Evolutionary conservation across 1,140 invertebrate genomes (phyloP).

Genomic region (Drosophila repleta): DNA sequence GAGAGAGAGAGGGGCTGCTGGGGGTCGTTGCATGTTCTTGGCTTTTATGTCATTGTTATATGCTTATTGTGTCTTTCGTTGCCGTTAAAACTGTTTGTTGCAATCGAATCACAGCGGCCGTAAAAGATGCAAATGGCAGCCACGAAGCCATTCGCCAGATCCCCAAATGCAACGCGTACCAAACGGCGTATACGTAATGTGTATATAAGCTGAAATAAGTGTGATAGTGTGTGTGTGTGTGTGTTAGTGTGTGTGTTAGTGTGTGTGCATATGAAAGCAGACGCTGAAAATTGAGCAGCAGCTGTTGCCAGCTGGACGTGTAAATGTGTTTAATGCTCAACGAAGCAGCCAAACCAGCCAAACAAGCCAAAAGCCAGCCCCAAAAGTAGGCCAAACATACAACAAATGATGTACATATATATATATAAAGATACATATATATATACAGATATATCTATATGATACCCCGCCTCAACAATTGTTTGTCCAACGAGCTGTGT

Average conservation of each 20-base stretch:
- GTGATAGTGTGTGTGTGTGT: background rate
- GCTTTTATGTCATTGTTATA: slow-evolving; percentile 73
- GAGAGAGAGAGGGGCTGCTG: background rate
- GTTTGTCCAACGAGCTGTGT: slow-evolving; percentile 29
- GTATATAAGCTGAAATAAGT: background rate
- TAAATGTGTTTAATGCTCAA: slow-evolving; percentile 39
- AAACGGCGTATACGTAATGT: slow-evolving; percentile 41
- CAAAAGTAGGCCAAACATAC: slow-evolving; percentile 71
- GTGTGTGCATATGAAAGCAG: slow-evolving; percentile 47
- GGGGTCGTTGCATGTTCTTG: slow-evolving; percentile 50
- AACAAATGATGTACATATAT: slow-evolving; percentile 7
- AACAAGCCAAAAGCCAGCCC: slow-evolving; percentile 39
- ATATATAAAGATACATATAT: background rate
- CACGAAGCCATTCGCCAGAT: slow-evolving; percentile 39
- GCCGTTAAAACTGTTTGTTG: slow-evolving; percentile 74
- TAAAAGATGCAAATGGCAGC: slow-evolving; percentile 75
- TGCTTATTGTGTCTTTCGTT: slow-evolving; percentile 61
- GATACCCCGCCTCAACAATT: slow-evolving; percentile 33
- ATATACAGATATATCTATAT: background rate
- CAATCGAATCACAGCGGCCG: slow-evolving; percentile 75
- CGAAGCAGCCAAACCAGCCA: slow-evolving; percentile 11
- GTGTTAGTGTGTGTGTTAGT: background rate
- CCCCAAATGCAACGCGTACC: slow-evolving; percentile 6
- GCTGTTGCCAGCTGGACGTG: slow-evolving; percentile 75
- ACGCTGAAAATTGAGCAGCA: slow-evolving; percentile 48